Evolutionary conservation across 2,888 invertebrate genomes (phyloP).

Genomic region (Drosophila melanocephala): DNA sequence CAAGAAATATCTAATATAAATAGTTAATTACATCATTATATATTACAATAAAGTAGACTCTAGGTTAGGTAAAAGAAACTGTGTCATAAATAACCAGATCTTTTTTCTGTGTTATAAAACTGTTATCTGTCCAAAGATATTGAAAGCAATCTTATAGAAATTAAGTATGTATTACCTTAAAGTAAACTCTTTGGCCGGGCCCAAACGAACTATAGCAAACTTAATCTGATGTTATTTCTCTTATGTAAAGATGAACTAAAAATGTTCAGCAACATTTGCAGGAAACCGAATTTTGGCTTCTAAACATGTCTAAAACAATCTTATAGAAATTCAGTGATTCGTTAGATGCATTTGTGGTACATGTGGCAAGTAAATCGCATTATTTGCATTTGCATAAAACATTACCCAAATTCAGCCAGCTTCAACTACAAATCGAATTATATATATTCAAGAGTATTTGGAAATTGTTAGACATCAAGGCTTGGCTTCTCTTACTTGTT

Average conservation of each 20-base stretch:
- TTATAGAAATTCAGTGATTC: background rate
- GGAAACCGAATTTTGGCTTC: background rate
- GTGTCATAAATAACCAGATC: background rate
- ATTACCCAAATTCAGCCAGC: background rate
- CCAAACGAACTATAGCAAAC: too few relatives aligned
- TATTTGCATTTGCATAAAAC: constrained; percentile 2
- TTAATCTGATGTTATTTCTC: background rate
- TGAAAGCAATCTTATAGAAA: background rate
- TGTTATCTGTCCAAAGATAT: background rate
- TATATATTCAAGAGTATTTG: constrained; percentile 6
- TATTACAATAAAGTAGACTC: background rate
- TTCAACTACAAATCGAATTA: background rate
- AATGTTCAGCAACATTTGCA: background rate
- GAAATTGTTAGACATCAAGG: background rate
- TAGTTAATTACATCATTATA: background rate
- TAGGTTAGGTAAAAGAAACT: background rate
- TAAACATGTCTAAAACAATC: background rate
- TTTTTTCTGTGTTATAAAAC: background rate
- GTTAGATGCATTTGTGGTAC: background rate
- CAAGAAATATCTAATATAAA: background rate
- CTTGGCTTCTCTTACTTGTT: constrained; percentile 4
- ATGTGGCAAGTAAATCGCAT: background rate
- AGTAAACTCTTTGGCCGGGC: too few relatives aligned
- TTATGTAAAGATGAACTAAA: background rate
- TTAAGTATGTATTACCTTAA: background rate